Conservation (phyloP, 2,113 vertebrate genomes). For the Nicator chloris region DNA sequence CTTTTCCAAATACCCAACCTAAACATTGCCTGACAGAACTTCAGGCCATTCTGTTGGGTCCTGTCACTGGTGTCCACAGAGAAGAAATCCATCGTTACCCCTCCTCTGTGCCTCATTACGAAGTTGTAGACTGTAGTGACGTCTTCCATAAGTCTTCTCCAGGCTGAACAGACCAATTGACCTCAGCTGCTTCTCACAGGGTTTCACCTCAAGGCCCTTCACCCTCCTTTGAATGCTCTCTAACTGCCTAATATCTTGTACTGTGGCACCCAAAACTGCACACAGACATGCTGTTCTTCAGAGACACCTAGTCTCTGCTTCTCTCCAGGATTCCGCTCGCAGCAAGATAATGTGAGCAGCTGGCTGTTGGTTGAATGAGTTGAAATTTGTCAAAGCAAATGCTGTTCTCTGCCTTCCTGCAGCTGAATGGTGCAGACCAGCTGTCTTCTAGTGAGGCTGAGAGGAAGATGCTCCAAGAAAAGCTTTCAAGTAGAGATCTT, state of each 20-base stretch:
- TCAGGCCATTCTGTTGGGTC: not conserved
- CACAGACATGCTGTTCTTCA: not conserved
- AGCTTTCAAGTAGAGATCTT: not conserved
- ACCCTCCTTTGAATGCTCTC: not conserved
- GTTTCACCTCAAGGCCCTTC: not conserved
- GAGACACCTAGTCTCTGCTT: not conserved
- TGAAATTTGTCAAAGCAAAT: not conserved
- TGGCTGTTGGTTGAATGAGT: not conserved
- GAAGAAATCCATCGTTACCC: fast-evolving
- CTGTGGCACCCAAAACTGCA: not conserved
- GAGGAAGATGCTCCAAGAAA: not conserved
- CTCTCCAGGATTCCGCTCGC: not conserved
- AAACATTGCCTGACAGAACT: not conserved
- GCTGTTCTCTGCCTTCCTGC: not conserved
- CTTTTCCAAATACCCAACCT: not conserved
- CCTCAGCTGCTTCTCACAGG: fast-evolving
- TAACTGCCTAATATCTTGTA: not conserved
- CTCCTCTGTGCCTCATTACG: too few species aligned
- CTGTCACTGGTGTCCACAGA: not conserved
- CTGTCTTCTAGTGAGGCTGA: not conserved
- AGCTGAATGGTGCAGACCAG: not conserved
- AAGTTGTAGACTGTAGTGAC: not conserved
- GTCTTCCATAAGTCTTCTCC: not conserved
- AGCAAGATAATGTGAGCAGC: not conserved
- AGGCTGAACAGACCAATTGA: not conserved